A percentile compares a stretch with the other conserved stretches of the same genome.
Evolutionary conservation across 2,113 vertebrate genomes (phyloP).

Genomic region (Emydocephalus ijimae): DNA sequence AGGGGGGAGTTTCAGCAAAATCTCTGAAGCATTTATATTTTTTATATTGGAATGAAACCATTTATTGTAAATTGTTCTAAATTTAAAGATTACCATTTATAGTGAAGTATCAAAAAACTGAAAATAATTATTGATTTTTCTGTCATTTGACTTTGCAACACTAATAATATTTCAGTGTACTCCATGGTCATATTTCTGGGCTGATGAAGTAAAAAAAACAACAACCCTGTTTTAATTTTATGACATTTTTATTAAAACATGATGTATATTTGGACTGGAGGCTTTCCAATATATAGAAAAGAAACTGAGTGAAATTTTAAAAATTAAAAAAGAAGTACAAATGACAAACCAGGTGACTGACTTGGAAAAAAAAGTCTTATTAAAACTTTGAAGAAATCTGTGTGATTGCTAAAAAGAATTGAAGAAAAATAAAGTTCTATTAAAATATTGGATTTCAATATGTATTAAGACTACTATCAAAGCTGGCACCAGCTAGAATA

Average conservation of each 20-base stretch:
- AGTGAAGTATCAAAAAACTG: neutral
- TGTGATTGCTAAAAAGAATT: neutral
- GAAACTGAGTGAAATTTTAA: neutral
- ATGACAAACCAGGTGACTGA: neutral
- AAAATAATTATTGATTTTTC: conserved; percentile 6
- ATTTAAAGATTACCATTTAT: neutral
- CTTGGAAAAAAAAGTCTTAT: neutral
- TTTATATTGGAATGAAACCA: neutral
- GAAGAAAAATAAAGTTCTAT: neutral
- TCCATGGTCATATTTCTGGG: neutral
- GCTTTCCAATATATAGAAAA: neutral
- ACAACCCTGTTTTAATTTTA: neutral
- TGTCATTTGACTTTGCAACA: neutral
- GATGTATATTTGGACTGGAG: neutral
- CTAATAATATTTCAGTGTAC: neutral
- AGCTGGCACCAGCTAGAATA: neutral
- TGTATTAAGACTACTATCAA: neutral
- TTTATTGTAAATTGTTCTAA: neutral
- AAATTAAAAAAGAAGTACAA: neutral
- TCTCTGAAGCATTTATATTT: neutral
- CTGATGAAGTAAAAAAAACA: neutral
- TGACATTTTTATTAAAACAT: neutral
- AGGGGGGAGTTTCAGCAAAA: neutral
- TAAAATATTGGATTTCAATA: neutral
- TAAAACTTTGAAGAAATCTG: neutral